These are phyloP conservation scores for Carassius carassius DNA, from an alignment of 2,113 vertebrate species.

Conservation along the genomic window DNA sequence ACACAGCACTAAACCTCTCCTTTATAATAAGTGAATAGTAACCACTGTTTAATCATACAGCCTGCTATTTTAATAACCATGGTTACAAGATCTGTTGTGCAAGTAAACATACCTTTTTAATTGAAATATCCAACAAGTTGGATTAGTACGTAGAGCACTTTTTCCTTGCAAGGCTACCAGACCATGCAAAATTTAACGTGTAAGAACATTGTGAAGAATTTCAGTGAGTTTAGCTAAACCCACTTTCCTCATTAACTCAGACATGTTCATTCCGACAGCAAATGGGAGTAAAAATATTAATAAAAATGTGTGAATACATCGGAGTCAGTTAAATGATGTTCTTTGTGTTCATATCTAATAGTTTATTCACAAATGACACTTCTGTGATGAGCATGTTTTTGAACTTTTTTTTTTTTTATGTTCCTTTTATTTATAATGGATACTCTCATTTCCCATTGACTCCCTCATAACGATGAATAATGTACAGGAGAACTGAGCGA, in stretches of 20 bases:
- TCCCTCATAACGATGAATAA: background rate
- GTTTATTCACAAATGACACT: background rate
- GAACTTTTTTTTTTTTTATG: too few species aligned
- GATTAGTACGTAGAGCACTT: background rate
- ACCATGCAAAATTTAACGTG: background rate
- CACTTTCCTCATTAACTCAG: background rate
- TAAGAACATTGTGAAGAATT: background rate
- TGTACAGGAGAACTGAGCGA: background rate
- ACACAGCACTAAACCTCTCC: background rate
- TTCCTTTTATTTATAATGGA: background rate
- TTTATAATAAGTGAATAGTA: background rate
- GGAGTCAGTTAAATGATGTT: background rate
- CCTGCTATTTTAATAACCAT: background rate
- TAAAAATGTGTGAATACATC: background rate
- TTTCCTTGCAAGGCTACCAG: background rate
- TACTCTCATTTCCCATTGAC: background rate
- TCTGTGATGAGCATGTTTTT: background rate
- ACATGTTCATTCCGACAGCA: background rate
- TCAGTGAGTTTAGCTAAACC: background rate
- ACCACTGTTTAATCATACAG: background rate
- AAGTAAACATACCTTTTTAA: background rate
- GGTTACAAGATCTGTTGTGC: background rate
- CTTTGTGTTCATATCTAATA: background rate
- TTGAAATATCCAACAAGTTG: background rate
- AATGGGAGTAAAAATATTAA: background rate